These are phyloP conservation scores for Monarcha castaneiventris DNA, from an alignment of 2,113 vertebrate species.

Conservation along the genomic window DNA sequence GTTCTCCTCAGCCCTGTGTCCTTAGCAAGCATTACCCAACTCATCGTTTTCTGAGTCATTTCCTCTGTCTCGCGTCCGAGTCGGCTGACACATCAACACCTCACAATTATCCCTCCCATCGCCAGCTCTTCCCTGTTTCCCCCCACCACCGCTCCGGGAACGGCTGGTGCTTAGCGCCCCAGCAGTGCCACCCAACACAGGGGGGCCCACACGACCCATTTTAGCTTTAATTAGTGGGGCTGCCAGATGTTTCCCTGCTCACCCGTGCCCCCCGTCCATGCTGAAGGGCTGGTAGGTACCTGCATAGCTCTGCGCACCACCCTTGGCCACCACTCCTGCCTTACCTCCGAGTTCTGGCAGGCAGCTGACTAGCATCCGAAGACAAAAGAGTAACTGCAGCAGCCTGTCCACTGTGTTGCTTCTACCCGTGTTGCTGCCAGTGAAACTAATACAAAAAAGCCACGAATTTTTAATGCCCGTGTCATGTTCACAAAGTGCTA, in stretches of 20 bases:
- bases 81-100: neutral
- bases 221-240: rapidly evolving
- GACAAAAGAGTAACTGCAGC: neutral
- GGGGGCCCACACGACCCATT: too few relatives aligned
- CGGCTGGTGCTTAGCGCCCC: neutral
- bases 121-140: rapidly evolving
- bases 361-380: neutral
- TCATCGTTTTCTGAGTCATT: conserved; percentile 17
- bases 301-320: neutral
- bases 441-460: neutral
- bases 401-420: rapidly evolving
- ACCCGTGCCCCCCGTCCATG: neutral
- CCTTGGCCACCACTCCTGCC: rapidly evolving
- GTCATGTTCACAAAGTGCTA: neutral
- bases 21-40: neutral
- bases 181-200: rapidly evolving
- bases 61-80: neutral
- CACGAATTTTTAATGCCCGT: rapidly evolving
- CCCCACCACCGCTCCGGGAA: rapidly evolving
- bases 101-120: rapidly evolving
- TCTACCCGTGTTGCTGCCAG: neutral
- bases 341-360: neutral
- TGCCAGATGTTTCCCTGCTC: neutral
- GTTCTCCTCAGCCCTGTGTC: neutral
- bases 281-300: neutral